These are phyloP conservation scores for Lynx canadensis DNA, from an alignment of 2,113 vertebrate species.

Conservation along the genomic window DNA sequence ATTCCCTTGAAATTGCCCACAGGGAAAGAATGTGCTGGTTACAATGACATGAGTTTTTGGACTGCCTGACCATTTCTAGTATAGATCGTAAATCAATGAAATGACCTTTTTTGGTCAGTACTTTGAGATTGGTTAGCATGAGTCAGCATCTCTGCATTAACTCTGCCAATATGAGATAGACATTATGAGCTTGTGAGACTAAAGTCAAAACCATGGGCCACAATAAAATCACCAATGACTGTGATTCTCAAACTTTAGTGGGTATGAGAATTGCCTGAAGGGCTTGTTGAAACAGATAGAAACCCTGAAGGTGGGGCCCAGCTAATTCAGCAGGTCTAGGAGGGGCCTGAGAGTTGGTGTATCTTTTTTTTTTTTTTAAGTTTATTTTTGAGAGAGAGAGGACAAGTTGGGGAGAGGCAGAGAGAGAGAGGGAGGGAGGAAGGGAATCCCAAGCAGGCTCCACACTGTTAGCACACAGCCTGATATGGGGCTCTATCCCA, in stretches of 20 bases:
- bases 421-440: fast-evolving
- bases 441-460: no score
- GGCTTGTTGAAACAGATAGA: not conserved
- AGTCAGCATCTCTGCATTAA: not conserved
- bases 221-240: not conserved
- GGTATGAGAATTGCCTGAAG: not conserved
- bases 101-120: not conserved
- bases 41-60: not conserved
- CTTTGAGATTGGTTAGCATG: not conserved
- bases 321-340: not conserved
- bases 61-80: not conserved
- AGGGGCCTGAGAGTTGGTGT: not conserved
- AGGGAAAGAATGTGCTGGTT: not conserved
- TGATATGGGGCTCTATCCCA: no score
- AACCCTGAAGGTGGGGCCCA: no score
- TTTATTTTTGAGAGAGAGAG: no score
- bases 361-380: no score
- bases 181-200: not conserved
- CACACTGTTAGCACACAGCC: no score
- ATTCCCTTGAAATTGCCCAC: conserved; percentile 3
- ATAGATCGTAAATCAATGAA: not conserved
- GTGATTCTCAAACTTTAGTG: not conserved
- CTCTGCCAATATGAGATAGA: not conserved
- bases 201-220: not conserved
- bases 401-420: no score